These are phyloP conservation scores for Thereva unica DNA, from an alignment of 2,888 invertebrate species.

Conservation along the genomic window DNA sequence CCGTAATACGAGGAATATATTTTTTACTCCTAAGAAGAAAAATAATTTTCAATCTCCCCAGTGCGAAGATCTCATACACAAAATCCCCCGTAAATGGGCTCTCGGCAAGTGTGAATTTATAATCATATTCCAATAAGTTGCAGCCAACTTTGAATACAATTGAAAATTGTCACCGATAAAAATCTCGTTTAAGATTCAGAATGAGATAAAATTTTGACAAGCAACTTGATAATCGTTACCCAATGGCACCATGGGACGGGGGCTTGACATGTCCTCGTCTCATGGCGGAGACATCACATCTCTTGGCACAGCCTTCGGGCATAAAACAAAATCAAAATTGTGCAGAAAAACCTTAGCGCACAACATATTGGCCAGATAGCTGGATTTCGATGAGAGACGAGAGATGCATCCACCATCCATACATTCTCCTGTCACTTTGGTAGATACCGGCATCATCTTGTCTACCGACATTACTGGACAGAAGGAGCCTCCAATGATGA, in stretches of 20 bases:
- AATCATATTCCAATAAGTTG: not conserved
- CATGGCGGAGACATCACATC: not conserved
- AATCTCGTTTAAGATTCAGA: constrained; percentile 6
- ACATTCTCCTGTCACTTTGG: constrained; percentile 26
- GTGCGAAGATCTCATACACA: too few species aligned
- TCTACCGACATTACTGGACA: too few species aligned
- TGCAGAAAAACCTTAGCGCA: not conserved
- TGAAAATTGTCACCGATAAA: constrained; percentile 14
- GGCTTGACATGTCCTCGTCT: constrained; percentile 21
- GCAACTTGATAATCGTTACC: constrained; percentile 22
- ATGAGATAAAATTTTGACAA: constrained; percentile 27
- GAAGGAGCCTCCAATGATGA: too few species aligned
- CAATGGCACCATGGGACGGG: constrained; percentile 5
- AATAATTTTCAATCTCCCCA: too few species aligned
- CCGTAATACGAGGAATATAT: too few species aligned
- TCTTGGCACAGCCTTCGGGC: not conserved
- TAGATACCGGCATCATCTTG: not conserved
- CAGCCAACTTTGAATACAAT: constrained; percentile 28
- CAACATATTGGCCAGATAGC: constrained; percentile 16
- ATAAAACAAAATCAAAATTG: constrained; percentile 1
- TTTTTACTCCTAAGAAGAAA: too few species aligned
- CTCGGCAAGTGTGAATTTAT: constrained; percentile 12
- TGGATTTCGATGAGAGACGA: constrained; percentile 17
- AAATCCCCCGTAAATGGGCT: not conserved
- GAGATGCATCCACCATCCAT: constrained; percentile 27